phyloP scores from a whole-genome alignment of 2,888 invertebrate species.

The Chouioia cunea region DNA sequence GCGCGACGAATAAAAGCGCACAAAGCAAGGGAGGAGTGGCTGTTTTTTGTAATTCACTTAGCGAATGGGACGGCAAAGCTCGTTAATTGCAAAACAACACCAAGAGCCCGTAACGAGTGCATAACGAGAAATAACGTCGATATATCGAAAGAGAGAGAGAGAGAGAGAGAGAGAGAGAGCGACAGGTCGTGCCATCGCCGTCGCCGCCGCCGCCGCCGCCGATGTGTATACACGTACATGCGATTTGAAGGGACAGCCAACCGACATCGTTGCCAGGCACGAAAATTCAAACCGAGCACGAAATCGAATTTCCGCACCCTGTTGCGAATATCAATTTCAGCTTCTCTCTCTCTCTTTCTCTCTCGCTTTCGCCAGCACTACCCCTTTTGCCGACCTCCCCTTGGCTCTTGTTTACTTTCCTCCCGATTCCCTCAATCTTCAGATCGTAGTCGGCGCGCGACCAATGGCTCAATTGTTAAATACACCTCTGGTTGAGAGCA shows the following conservation, averaged over 20 bases:
- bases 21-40: background rate
- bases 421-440: background rate
- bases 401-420: background rate
- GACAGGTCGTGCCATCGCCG: slow-evolving; percentile 32
- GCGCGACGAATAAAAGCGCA: too few relatives aligned
- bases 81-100: slow-evolving; percentile 48
- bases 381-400: slow-evolving; percentile 27
- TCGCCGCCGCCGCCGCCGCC: background rate
- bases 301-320: slow-evolving; percentile 39
- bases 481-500: too few relatives aligned
- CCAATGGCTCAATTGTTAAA: background rate
- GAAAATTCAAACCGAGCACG: slow-evolving; percentile 36
- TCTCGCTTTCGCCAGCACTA: slow-evolving; percentile 6
- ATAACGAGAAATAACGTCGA: slow-evolving; percentile 50
- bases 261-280: slow-evolving; percentile 25
- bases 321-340: slow-evolving; percentile 43
- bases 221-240: slow-evolving; percentile 8
- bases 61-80: slow-evolving; percentile 34
- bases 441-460: background rate
- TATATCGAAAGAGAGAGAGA: slow-evolving; percentile 37
- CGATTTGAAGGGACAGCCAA: background rate
- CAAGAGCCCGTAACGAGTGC: slow-evolving; percentile 41
- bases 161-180: slow-evolving; percentile 16
- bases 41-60: slow-evolving; percentile 51
- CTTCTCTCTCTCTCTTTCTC: slow-evolving; percentile 30